These are phyloP conservation scores for Argyrosomus regius DNA, from an alignment of 2,797 vertebrate species.

Conservation along the genomic window DNA sequence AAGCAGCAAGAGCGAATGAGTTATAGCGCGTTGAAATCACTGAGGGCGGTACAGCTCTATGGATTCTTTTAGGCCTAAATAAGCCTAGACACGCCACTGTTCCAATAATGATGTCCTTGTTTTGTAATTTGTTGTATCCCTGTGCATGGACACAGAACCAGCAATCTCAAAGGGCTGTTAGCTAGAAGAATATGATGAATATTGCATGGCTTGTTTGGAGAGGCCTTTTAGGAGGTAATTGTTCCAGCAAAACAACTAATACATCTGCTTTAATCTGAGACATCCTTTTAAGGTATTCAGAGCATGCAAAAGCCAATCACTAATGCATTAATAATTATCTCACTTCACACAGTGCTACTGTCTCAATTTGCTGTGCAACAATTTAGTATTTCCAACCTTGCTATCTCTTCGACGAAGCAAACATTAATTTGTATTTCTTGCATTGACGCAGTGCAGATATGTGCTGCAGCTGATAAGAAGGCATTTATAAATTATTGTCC, in stretches of 20 bases:
- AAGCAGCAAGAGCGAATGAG: constrained; percentile 18
- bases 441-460: constrained; percentile 10
- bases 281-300: constrained; percentile 48
- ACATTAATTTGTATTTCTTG: constrained; percentile 49
- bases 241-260: constrained; percentile 56
- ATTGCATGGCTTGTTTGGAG: constrained; percentile 62
- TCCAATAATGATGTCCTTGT: constrained; percentile 53
- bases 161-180: constrained; percentile 42
- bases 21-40: constrained; percentile 17
- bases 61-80: constrained; percentile 38
- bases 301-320: constrained; percentile 43
- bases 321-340: constrained; percentile 63
- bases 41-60: constrained; percentile 17
- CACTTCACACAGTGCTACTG: constrained; percentile 43
- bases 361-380: constrained; percentile 36
- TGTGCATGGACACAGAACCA: constrained; percentile 36
- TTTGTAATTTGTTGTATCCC: constrained; percentile 44
- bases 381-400: constrained; percentile 28
- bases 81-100: constrained; percentile 27
- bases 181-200: constrained; percentile 59
- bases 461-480: constrained; percentile 27
- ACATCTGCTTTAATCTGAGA: constrained; percentile 37
- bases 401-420: constrained; percentile 44
- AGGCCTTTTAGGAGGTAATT: constrained; percentile 58
- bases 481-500: constrained; percentile 25